Base-by-base conservation (phyloP, 2,113 vertebrate species). In the Labrus mixtus region DNA sequence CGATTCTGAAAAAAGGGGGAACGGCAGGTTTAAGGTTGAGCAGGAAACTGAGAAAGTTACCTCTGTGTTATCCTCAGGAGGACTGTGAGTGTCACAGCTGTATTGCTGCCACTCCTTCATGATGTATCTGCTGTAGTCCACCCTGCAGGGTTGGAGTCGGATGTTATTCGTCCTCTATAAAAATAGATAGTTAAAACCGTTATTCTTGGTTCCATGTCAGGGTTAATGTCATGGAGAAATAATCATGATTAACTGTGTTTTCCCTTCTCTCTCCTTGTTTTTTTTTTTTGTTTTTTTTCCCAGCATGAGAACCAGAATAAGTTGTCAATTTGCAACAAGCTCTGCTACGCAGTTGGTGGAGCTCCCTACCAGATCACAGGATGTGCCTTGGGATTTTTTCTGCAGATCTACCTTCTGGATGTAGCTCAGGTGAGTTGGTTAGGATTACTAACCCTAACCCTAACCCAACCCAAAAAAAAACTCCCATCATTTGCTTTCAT, bases 281-380 rank as follows among this genome's bases (percentile, higher is more conserved):
- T 15, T 41, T 36, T 0, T 48, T 62, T 0, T 41, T 54, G 36
- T 19, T 19, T 17, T 56, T 2, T 11, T 4, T 36, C 1, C 4
- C 83, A 94, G 93, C 76, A 51, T 4, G 89, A 95, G 84, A 10
- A 46, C 1, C 74, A 12, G 23, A 89, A 93, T 46, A 89, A 88
- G 66, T 91, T 98, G 76, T 96, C 97, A 0, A 39, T 97, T 66
- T 98, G 96, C 93, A 97, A 85, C 90, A 99, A 99, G 83, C 54
- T 99, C 10, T 97, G 98, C 93, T 99, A 97, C 58, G 98, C 97
- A 17, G 75, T 98, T 25, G 98, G 98, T 0, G 98, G 98, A 0
- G 97, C 97, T 0, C 98, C 98, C 0, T 99, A 99, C 88, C 98
- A 99, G 94, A 96, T 98, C 90, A 99, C 98, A 0, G 98, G 97